Evolutionary conservation across 37 sponge, comb jelly and placozoan species (phyloP), one percentile per base, ranked within the genome.

Genomic region (Dysidea cf. avara): DNA sequence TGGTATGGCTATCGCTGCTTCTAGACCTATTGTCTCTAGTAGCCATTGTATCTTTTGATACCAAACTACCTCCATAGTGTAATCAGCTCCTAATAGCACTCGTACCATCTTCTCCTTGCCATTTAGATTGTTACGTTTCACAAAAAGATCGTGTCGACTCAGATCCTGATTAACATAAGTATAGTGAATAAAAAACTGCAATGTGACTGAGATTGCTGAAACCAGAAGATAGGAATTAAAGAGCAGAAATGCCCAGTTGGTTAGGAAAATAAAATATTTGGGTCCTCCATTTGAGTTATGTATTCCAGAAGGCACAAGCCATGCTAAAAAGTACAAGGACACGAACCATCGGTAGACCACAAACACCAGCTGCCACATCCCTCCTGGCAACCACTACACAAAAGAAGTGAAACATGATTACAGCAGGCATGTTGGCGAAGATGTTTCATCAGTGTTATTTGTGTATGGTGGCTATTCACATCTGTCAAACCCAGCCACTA

Each of bases 11-110:
- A 86, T 4, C 20, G 83, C 66, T 22, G 53, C 4, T 12, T 53
- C 51, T 22, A 33, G 21, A 17, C 70, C 84, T 9, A 86, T 20
- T 16, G 39, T 51, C 37, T 61, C 75, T 0, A 82, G 32, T 7
- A 80, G 17, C 92, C 87, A 86, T 16, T 83, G 84, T 16, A 83
- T 36, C 56, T 75, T 79, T 2, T 86, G 81, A 47, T 83, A 92
- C 92, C 92, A 92, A 58, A 26, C 56, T 31, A 71, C 38, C 0
- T 43, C 46, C 5, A 12, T 5, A 9, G 46, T 43, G 46, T 43
- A 43, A 9, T 43, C 46, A 43, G 46, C 46, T 43, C 46, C 46
- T 12, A 43, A 43, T 9, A 43, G 9, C 46, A 43, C 9, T 12
- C 46, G 46, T 43, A 43, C 9, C 7, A 43, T 9, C 9, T 9